These are phyloP conservation scores for Myripristis murdjan DNA, from an alignment of 2,797 vertebrate species.

Conservation along the genomic window DNA sequence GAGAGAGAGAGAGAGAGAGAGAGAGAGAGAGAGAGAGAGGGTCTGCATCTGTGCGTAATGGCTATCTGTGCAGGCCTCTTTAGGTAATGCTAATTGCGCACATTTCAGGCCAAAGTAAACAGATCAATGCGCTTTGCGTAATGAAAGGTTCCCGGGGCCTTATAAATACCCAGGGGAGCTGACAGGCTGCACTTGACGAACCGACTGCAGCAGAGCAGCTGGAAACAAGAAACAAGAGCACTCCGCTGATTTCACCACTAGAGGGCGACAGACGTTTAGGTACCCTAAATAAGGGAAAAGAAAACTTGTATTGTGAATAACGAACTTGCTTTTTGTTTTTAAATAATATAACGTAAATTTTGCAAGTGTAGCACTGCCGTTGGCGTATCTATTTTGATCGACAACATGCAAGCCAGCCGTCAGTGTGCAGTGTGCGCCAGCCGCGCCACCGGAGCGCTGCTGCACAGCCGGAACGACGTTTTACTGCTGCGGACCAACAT, in stretches of 20 bases:
- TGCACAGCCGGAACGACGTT: constrained; percentile 50
- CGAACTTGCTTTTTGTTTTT: no score
- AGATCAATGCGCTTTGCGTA: constrained; percentile 18
- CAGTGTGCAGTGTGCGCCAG: constrained; percentile 54
- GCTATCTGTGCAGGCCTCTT: not conserved
- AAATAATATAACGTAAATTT: not conserved
- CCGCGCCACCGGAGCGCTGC: constrained; percentile 59
- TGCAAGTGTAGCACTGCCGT: not conserved
- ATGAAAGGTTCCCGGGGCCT: not conserved
- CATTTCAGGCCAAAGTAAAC: constrained; percentile 18
- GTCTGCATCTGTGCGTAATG: constrained; percentile 7
- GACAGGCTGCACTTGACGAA: not conserved
- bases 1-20: no score
- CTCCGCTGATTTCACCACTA: constrained; percentile 15
- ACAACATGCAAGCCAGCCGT: constrained; percentile 59
- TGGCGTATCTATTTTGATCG: not conserved
- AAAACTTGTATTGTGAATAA: not conserved
- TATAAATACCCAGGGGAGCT: constrained; percentile 22
- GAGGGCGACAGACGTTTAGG: constrained; percentile 21
- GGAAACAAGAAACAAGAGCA: not conserved
- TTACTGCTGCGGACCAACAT: constrained; percentile 76
- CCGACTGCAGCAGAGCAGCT: not conserved
- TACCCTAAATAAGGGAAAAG: not conserved
- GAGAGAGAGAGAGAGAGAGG: no score
- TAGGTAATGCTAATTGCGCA: constrained; percentile 8